phyloP scores from a whole-genome alignment of 2,888 invertebrate genomes.

The Acleris sparsana region DNA sequence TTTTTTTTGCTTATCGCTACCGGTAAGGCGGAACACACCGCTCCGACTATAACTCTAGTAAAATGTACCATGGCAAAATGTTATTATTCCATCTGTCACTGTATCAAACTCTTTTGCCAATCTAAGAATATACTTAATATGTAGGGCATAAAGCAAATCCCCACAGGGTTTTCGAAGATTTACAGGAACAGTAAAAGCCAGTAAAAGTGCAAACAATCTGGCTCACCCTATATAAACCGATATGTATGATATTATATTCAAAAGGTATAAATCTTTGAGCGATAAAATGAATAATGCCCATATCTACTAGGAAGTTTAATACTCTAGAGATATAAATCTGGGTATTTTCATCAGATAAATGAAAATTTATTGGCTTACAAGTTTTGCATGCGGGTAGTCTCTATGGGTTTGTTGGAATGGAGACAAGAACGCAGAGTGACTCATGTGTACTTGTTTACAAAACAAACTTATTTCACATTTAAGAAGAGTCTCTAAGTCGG shows the following conservation, averaged over 20 bases:
- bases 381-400: constrained; percentile 33
- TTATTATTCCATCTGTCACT: too few species aligned
- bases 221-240: constrained; percentile 6
- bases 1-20: too few species aligned
- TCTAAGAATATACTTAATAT: too few species aligned
- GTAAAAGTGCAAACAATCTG: neutral
- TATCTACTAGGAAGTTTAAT: constrained; percentile 37
- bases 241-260: constrained; percentile 17
- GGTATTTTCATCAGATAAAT: constrained; percentile 43
- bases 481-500: neutral
- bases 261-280: constrained; percentile 32
- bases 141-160: too few species aligned
- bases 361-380: constrained; percentile 40
- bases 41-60: too few species aligned
- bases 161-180: too few species aligned
- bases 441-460: constrained; percentile 13
- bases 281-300: constrained; percentile 31
- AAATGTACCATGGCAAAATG: too few species aligned
- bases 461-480: constrained; percentile 5
- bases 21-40: too few species aligned
- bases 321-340: constrained; percentile 40
- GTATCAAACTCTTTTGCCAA: too few species aligned
- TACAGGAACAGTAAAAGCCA: neutral
- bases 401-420: constrained; percentile 40
- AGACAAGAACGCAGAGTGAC: neutral